Conservation (phyloP, 2,888 invertebrate genomes). For the Chorisops tibialis region DNA sequence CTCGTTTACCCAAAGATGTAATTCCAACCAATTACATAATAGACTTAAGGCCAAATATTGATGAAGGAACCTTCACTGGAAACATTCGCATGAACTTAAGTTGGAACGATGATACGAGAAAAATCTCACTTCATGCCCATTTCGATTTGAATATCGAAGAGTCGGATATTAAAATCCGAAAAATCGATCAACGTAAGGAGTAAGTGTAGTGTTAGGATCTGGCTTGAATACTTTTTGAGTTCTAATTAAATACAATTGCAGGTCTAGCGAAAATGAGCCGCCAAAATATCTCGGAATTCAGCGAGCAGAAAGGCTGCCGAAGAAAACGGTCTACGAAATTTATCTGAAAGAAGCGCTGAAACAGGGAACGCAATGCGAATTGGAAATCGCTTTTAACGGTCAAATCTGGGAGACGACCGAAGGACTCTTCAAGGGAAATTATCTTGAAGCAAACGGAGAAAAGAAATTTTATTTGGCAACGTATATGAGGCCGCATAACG, state of each 20-base stretch:
- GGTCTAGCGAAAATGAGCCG: constrained; percentile 11
- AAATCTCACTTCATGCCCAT: constrained; percentile 64
- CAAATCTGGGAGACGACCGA: constrained; percentile 62
- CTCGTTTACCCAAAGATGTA: constrained; percentile 61
- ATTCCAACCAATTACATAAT: constrained; percentile 65
- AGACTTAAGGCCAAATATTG: constrained; percentile 64
- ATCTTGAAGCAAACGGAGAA: constrained; percentile 52
- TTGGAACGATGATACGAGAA: constrained; percentile 61
- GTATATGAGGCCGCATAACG: constrained; percentile 68
- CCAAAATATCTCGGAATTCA: constrained; percentile 40
- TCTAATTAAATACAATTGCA: background rate
- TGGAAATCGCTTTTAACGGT: constrained; percentile 66
- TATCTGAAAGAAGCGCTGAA: constrained; percentile 59
- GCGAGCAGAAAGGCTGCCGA: constrained; percentile 56
- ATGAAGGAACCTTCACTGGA: constrained; percentile 65
- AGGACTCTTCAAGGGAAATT: constrained; percentile 68
- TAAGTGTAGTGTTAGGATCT: background rate
- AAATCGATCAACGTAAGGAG: constrained; percentile 35
- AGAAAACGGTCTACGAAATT: constrained; percentile 62
- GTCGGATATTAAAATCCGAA: constrained; percentile 53
- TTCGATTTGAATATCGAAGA: constrained; percentile 61
- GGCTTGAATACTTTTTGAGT: background rate
- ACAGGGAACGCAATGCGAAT: constrained; percentile 58
- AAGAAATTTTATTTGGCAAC: constrained; percentile 61
- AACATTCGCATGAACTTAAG: constrained; percentile 66